Evolutionary conservation across 2,797 vertebrate genomes (phyloP).

Genomic region (Sebastes matsubarae): DNA sequence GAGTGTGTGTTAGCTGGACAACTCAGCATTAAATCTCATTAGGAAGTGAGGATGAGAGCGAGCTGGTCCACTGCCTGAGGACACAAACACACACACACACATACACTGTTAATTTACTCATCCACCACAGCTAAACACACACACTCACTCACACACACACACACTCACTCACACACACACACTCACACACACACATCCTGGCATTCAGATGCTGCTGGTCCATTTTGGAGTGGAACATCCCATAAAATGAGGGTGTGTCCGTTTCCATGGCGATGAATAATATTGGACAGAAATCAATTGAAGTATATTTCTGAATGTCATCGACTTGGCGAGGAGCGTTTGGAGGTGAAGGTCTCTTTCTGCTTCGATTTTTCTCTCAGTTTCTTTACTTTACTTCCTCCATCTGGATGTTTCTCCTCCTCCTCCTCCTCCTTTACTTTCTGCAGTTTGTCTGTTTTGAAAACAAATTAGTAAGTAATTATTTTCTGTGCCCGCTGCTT

Average conservation of each 20-base stretch:
- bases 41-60: constrained; percentile 54
- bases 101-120: constrained; percentile 38
- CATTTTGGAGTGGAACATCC: constrained; percentile 64
- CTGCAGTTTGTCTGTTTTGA: neutral
- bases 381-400: neutral
- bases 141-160: constrained; percentile 14
- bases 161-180: neutral
- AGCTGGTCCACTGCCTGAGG: constrained; percentile 35
- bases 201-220: constrained; percentile 22
- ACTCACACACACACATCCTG: neutral
- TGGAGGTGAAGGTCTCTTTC: neutral
- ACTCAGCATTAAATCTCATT: constrained; percentile 70
- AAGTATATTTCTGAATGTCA: neutral
- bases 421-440: neutral
- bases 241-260: constrained; percentile 46
- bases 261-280: constrained; percentile 40
- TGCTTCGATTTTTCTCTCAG: neutral
- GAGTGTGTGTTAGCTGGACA: constrained; percentile 16
- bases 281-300: neutral
- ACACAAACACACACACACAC: constrained; percentile 10
- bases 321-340: neutral
- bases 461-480: constrained; percentile 22
- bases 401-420: neutral
- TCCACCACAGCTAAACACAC: constrained; percentile 20
- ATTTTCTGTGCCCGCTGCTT: neutral